Base-by-base conservation (phyloP, 2,113 vertebrate genomes). In the Sphaerodactylus townsendi region DNA sequence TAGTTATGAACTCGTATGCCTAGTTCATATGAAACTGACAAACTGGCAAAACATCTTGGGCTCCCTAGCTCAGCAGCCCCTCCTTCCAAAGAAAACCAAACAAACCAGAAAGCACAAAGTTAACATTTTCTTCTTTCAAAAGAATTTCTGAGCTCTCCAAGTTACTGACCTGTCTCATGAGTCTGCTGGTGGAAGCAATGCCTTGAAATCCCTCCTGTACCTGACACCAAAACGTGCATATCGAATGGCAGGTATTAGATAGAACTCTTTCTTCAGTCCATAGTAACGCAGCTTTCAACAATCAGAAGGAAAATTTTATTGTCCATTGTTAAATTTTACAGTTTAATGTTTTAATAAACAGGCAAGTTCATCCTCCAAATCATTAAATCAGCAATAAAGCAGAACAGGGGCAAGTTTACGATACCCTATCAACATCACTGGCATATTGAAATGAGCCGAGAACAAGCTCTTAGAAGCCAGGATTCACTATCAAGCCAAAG, bases 261-360 rank as follows among this genome's bases (percentile, higher is more conserved):
- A 64, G 82, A 84, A 41, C 62, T 86, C 79, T 84, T 81, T 83
- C 75, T 88, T 59, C 87, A 75, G 69, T 79, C 81, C 41, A 5
- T 28, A 0, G 0, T 39, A 72, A 1, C 8, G 39, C 2, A 77
- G 33, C 80, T 92, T 92, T 91, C 28, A 90, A 93, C 85, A 80
- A 90, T 64, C 77, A 81, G 82, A 85, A 85, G 85, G 48, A 88
- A 93, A 91, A 89, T 81, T 92, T 93, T 87, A 93, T 37, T 87
- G 81, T 65, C 71, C 77, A 88, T 84, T 86, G 81, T 92, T 92
- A 90, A 91, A 93, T 64, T 92, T 93, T 90, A 91, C 85, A 89
- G 76, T 87, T 90, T 83, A 89, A 94, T 93, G 92, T 87, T 90
- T 89, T 91, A 93, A 94, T 91, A 93, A 91, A 92, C 84, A 95